Percentiles rank a stretch among this genome's conserved stretches.
These are phyloP conservation scores for Sparidentex hasta DNA, from an alignment of 2,797 vertebrate species.

Conservation along the genomic window DNA sequence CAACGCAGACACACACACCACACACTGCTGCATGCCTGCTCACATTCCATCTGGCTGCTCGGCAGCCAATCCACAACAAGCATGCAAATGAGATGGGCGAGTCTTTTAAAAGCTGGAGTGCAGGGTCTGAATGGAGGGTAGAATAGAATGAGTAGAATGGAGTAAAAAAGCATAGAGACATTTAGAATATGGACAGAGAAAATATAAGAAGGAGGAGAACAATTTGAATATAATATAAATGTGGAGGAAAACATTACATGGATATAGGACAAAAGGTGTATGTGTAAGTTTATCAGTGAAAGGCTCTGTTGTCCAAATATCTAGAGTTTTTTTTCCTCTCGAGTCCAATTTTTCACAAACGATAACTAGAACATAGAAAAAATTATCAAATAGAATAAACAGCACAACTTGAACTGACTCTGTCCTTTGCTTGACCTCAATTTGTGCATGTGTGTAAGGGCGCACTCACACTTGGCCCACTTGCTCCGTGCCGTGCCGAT, in stretches of 20 bases:
- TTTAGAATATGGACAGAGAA: background rate
- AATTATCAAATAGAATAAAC: background rate
- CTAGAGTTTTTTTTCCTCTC: background rate
- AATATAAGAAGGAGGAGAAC: background rate
- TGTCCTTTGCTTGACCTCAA: conserved; percentile 11
- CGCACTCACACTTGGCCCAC: too few relatives aligned
- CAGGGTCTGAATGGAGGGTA: conserved; percentile 86
- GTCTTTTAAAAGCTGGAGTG: conserved; percentile 82
- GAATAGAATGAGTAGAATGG: conserved; percentile 43
- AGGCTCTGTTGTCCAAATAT: background rate
- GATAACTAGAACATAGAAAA: background rate
- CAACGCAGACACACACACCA: conserved; percentile 44
- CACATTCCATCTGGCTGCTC: conserved; percentile 71
- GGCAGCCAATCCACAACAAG: conserved; percentile 60
- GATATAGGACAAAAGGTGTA: background rate
- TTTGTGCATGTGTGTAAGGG: background rate
- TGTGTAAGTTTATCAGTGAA: background rate
- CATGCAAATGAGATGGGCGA: conserved; percentile 74
- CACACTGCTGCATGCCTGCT: conserved; percentile 71
- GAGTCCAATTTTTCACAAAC: background rate
- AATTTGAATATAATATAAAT: background rate
- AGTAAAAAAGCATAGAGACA: conserved; percentile 11
- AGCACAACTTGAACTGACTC: conserved; percentile 4
- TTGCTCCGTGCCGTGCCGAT: too few relatives aligned
- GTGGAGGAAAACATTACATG: background rate